Base-by-base conservation (phyloP, 1,140 invertebrate genomes). In the Polypedilum vanderplanki region DNA sequence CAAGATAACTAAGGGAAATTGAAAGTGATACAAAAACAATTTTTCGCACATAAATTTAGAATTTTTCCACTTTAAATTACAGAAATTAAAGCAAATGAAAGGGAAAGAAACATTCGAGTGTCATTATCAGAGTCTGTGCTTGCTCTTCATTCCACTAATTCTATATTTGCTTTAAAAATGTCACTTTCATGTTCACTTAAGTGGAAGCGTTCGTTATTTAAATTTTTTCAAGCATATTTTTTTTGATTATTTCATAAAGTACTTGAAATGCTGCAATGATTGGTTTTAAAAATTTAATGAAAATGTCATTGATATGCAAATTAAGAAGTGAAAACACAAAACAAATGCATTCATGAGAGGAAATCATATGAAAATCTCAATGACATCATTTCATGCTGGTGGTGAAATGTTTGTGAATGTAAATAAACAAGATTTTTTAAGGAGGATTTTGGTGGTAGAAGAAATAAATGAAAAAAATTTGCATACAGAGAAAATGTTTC, bases 131-230 rank as follows among this genome's bases (percentile, higher is more conserved):
- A 7, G 20, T 17, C 65, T 22, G 65, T 22, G 65, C 20, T 70
- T 18, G 65, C 65, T 70, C 65, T 70, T 70, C 65, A 70, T 20
- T 1, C 65, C 17, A 18, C 17, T 70, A 70, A 70, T 20, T 70
- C 5, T 4, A 57, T 57, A 3, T 3, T 18, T 70, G 20, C 65
- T 70, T 70, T 70, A 70, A 22, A 70, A 20, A 22, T 70, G 65
- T 70, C 65, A 70, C 65, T 70, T 70, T 70, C 65, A 70, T 70
- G 65, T 70, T n/a, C 20, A 70, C 20, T 70, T 70, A 12, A 70
- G 65, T 70, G 65, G 65, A 70, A 70, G 18, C 10, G 20, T 20
- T 70, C 20, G 46, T n/a, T 57, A 12, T 57, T 57, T 57, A 57
- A 12, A 57, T 57, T 57, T 12, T n/a, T n/a, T 57, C 46, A 57